Evolutionary conservation across 1,140 invertebrate species (phyloP).

Genomic region (Temnothorax curvispinosus): DNA sequence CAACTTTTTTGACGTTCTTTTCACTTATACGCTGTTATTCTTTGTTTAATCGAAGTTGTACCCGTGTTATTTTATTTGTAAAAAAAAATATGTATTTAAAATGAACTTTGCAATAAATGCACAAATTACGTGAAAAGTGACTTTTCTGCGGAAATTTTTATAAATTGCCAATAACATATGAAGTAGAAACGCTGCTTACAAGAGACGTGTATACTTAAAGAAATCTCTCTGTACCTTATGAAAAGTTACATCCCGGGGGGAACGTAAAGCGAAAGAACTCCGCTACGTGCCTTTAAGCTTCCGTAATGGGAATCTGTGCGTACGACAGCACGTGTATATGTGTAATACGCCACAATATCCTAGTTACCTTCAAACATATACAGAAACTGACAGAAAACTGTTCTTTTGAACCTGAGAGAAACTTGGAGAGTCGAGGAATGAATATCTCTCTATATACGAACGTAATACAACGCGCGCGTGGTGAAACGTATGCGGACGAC

Average conservation of each 20-base stretch:
- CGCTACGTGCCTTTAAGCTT: neutral
- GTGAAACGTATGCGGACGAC: neutral
- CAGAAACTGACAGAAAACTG: neutral
- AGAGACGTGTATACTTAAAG: too few species aligned
- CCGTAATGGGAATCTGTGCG: neutral
- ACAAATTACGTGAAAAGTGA: neutral
- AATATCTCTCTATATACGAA: neutral
- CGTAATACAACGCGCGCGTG: neutral
- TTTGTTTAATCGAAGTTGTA: constrained; percentile 34
- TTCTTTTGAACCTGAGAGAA: neutral
- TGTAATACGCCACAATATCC: neutral
- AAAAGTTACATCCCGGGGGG: neutral
- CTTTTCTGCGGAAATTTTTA: neutral
- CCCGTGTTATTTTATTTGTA: neutral
- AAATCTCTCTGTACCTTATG: neutral
- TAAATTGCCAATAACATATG: neutral
- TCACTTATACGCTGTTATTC: constrained; percentile 4
- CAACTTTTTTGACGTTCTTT: constrained; percentile 17
- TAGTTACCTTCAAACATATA: neutral
- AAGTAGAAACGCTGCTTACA: neutral
- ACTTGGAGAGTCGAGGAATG: neutral
- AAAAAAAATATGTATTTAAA: neutral
- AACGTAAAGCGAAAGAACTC: neutral
- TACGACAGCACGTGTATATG: neutral
- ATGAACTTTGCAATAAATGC: constrained; percentile 17